phyloP scores from a whole-genome alignment of 2,113 vertebrate genomes.

The Ictalurus furcatus region DNA sequence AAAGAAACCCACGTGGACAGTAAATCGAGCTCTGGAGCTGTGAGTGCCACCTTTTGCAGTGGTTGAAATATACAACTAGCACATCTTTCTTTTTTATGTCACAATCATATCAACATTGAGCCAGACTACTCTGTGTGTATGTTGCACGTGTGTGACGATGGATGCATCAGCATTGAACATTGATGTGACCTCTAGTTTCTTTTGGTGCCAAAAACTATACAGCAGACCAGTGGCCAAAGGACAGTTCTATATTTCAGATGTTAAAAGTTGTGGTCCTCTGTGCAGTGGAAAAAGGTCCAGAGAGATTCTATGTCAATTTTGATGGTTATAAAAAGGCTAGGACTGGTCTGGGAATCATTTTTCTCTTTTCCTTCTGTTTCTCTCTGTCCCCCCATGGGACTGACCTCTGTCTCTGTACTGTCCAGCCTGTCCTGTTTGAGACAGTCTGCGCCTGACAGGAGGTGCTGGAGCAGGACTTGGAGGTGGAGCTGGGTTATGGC shows the following conservation, averaged over 20 bases:
- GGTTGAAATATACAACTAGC: neutral
- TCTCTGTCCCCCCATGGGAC: neutral
- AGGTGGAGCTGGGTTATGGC: constrained; percentile 45
- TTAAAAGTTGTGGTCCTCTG: neutral
- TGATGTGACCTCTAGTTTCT: neutral
- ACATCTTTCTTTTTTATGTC: neutral
- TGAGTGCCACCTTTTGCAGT: neutral
- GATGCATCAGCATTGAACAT: neutral
- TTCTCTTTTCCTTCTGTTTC: neutral
- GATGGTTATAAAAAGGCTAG: neutral
- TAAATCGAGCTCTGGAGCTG: neutral
- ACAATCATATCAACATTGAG: neutral
- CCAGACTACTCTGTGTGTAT: neutral
- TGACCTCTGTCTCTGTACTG: constrained; percentile 5
- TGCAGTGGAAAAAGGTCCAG: neutral
- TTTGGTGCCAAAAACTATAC: neutral
- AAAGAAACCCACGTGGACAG: neutral
- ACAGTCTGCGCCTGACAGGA: constrained; percentile 33
- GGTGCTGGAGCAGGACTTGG: constrained; percentile 22
- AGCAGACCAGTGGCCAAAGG: neutral
- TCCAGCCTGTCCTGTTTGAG: constrained; percentile 31
- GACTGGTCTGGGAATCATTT: neutral
- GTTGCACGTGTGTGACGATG: neutral
- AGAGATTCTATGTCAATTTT: neutral
- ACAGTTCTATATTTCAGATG: neutral